phyloP scores from a whole-genome alignment of 2,797 vertebrate species.

The Numenius phaeopus region DNA sequence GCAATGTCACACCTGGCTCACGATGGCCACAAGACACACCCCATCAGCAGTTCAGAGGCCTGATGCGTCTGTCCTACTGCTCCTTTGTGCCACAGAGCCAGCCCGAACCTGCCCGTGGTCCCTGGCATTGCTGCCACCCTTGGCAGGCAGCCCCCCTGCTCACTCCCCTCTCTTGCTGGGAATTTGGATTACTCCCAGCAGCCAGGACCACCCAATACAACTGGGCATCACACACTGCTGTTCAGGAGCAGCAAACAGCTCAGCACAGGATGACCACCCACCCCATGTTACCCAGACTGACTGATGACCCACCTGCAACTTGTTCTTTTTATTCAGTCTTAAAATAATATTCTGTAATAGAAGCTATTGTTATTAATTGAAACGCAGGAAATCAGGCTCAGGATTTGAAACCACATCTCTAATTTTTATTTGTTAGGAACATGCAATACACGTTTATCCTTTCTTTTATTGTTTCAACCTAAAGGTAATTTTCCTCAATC shows the following conservation, averaged over 20 bases:
- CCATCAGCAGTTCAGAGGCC: background rate
- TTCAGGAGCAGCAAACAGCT: background rate
- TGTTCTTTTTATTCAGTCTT: background rate
- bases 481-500: constrained; percentile 37
- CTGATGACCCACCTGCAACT: background rate
- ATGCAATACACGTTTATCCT: background rate
- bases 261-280: background rate
- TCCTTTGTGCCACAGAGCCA: background rate
- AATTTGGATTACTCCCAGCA: background rate
- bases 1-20: background rate
- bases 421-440: constrained; percentile 16
- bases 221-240: rapidly evolving
- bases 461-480: background rate
- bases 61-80: background rate
- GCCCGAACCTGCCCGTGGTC: background rate
- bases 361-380: background rate
- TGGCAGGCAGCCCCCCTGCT: background rate
- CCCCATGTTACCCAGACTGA: background rate
- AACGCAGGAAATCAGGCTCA: constrained; percentile 11
- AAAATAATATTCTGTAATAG: background rate
- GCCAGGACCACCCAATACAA: background rate
- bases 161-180: background rate
- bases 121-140: background rate
- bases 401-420: background rate
- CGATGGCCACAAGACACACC: rapidly evolving